Conservation (phyloP, 2,797 vertebrate species). For the Myotis pilosus region DNA sequence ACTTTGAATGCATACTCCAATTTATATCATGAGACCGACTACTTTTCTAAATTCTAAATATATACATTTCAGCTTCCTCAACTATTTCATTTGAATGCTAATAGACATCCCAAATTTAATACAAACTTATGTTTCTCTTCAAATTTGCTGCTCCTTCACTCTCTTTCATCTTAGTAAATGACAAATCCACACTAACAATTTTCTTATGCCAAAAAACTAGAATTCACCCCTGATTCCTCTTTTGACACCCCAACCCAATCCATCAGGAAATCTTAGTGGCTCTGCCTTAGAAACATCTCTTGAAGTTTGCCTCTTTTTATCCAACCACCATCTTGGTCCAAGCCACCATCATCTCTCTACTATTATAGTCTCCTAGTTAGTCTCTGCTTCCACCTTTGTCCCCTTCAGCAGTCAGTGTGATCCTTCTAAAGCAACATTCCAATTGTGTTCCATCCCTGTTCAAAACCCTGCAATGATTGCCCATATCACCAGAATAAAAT, state of each 20-base stretch:
- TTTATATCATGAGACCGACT: not conserved
- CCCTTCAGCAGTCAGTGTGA: not conserved
- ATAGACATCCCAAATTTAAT: not conserved
- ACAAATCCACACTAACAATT: not conserved
- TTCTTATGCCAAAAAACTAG: not conserved
- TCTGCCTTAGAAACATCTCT: not conserved
- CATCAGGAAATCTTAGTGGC: not conserved
- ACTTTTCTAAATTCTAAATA: not conserved
- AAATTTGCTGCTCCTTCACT: not conserved
- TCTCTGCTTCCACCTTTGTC: not conserved
- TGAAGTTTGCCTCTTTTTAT: not conserved
- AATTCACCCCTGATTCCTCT: not conserved
- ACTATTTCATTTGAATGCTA: not conserved
- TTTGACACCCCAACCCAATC: not conserved
- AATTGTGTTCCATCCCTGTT: not conserved
- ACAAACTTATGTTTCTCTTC: not conserved
- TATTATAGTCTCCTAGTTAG: not conserved
- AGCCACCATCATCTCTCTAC: not conserved
- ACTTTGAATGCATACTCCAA: not conserved
- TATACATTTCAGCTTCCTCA: not conserved
- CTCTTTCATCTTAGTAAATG: not conserved
- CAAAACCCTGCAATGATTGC: slow-evolving; percentile 11
- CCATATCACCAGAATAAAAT: not conserved
- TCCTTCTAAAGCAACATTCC: not conserved
- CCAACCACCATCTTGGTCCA: not conserved